A percentile compares a stretch with the other conserved stretches of the same genome.
These are phyloP conservation scores for Bombus confusus DNA, from an alignment of 1,140 invertebrate genomes.

Conservation along the genomic window DNA sequence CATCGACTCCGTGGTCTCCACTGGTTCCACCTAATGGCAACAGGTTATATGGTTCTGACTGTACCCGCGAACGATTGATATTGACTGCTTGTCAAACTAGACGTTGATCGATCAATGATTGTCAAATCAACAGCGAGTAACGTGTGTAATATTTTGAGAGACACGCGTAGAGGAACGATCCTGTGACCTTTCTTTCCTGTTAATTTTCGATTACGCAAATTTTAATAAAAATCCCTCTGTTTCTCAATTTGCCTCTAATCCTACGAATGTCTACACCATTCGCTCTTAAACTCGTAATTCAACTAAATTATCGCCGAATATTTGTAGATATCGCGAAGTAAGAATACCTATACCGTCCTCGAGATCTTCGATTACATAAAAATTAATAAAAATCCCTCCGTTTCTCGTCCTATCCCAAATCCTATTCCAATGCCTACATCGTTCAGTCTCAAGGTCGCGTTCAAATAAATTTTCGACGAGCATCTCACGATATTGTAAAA, in stretches of 20 bases:
- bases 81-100: background rate
- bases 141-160: background rate
- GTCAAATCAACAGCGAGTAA: background rate
- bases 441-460: no score
- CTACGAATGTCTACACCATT: no score
- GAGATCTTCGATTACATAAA: background rate
- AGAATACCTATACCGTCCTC: background rate
- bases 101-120: slow-evolving; percentile 10
- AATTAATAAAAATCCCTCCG: background rate
- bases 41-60: background rate
- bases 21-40: slow-evolving; percentile 48
- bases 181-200: background rate
- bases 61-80: background rate
- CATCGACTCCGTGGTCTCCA: slow-evolving; percentile 32
- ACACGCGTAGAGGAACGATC: background rate
- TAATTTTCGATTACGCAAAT: background rate
- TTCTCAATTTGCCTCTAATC: no score
- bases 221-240: background rate
- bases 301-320: background rate
- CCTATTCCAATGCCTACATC: no score
- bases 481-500: background rate
- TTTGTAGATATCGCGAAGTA: background rate
- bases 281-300: background rate
- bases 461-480: background rate
- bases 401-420: no score